Base-by-base conservation (phyloP, 2,113 vertebrate genomes). In the Nansenia antarctica region DNA sequence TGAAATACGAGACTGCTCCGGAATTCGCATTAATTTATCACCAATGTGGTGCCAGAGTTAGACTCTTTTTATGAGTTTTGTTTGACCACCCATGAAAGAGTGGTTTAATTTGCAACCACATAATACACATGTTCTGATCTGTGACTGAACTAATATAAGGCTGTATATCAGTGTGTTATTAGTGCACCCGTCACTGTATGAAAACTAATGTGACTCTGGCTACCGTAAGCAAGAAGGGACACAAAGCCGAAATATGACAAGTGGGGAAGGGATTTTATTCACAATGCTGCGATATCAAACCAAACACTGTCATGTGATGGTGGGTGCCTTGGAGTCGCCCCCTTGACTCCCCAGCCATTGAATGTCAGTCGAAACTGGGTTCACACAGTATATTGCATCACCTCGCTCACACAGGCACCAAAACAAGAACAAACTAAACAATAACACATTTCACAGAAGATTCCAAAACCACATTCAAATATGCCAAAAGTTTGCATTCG, bases 231-330 rank as follows among this genome's bases (percentile, higher is more conserved):
- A 49, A 49, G 18, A n/a, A 20, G 45, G 20, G 20, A 64, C 20
- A 64, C 11, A 20, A 49, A 14, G 14, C 15, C 8, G 30, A 62
- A n/a, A 39, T 9, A 7, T 20, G 24, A 68, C 7, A 64, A 68
- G 54, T 79, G 74, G 75, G 80, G 79, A 45, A 79, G 76, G 62
- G 27, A 62, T 79, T 89, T 90, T 88, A 91, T 89, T 92, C 54
- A 74, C 57, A 84, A 78, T 66, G 55, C 70, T 80, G 81, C 80
- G 86, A 29, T 72, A 85, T 75, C 81, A 85, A 83, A 72, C 59
- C 80, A 84, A 83, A 67, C 69, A 77, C 61, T 73, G 66, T 85
- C 49, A 64, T 37, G 39, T 69, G 67, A 70, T 70, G 62, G 62
- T 39, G 73, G 65, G 69, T 76, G 63, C 42, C 57, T 53, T 67